These are phyloP conservation scores for Dicyrtoma fusca DNA, from an alignment of 2,888 invertebrate species.

Conservation along the genomic window DNA sequence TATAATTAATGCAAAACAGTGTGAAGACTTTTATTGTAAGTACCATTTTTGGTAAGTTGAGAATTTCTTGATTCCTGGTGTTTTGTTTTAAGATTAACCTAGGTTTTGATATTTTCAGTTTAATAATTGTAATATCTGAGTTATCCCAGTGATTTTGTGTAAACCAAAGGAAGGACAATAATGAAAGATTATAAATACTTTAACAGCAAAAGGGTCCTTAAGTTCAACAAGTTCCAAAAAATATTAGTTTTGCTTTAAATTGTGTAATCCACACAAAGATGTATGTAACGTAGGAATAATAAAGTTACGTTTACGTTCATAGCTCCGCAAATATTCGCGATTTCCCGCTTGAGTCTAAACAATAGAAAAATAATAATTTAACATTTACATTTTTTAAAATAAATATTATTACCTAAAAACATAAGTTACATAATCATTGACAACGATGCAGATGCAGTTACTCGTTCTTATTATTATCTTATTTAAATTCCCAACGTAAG, in stretches of 20 bases:
- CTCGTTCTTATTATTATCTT: neutral
- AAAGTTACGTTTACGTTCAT: neutral
- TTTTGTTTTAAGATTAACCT: neutral
- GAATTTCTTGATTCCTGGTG: neutral
- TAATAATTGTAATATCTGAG: constrained; percentile 4
- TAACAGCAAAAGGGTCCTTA: constrained; percentile 1
- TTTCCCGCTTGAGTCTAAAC: too few species aligned
- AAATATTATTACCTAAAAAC: too few species aligned
- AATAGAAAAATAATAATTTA: too few species aligned
- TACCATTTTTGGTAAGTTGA: neutral
- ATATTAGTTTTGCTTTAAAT: constrained; percentile 19
- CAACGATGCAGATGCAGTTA: constrained; percentile 7
- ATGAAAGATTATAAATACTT: neutral
- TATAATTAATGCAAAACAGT: too few species aligned
- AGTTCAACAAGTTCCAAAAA: constrained; percentile 24
- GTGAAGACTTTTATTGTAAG: too few species aligned
- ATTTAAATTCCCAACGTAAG: neutral
- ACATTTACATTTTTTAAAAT: too few species aligned
- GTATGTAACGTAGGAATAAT: neutral
- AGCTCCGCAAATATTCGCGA: neutral
- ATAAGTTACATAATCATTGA: too few species aligned
- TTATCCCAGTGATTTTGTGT: constrained; percentile 23
- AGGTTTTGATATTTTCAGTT: neutral
- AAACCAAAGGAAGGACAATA: constrained; percentile 25
- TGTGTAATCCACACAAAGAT: neutral